Conservation (phyloP, 2,888 invertebrate species). For the Polyploca ridens region DNA sequence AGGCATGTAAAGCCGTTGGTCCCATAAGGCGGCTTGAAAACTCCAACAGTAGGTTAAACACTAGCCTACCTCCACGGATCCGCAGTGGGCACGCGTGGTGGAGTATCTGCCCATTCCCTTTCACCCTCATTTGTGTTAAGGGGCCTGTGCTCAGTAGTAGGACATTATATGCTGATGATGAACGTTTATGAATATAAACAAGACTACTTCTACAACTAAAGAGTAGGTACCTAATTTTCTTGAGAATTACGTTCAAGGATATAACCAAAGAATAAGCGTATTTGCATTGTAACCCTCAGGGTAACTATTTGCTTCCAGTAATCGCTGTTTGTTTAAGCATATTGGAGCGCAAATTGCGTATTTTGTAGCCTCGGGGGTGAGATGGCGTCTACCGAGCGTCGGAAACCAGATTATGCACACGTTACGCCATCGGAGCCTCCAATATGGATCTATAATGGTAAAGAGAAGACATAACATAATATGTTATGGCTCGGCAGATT, state of each 20-base stretch:
- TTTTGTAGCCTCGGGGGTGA: neutral
- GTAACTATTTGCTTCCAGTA: neutral
- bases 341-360: neutral
- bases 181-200: too few relatives aligned
- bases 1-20: too few relatives aligned
- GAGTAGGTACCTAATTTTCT: neutral
- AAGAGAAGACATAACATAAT: neutral
- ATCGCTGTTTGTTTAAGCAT: neutral
- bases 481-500: neutral
- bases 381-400: neutral
- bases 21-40: too few relatives aligned
- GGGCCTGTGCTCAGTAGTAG: too few relatives aligned
- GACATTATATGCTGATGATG: too few relatives aligned
- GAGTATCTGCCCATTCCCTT: too few relatives aligned
- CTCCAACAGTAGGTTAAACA: too few relatives aligned
- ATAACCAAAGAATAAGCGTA: neutral
- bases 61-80: too few relatives aligned
- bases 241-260: neutral
- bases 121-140: too few relatives aligned
- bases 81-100: too few relatives aligned
- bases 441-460: constrained; percentile 2
- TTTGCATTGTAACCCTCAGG: neutral
- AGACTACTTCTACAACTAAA: neutral
- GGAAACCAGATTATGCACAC: neutral
- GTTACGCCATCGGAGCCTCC: neutral